Base-by-base conservation (phyloP, 2,113 vertebrate species). In the Sinosuthora webbiana region DNA sequence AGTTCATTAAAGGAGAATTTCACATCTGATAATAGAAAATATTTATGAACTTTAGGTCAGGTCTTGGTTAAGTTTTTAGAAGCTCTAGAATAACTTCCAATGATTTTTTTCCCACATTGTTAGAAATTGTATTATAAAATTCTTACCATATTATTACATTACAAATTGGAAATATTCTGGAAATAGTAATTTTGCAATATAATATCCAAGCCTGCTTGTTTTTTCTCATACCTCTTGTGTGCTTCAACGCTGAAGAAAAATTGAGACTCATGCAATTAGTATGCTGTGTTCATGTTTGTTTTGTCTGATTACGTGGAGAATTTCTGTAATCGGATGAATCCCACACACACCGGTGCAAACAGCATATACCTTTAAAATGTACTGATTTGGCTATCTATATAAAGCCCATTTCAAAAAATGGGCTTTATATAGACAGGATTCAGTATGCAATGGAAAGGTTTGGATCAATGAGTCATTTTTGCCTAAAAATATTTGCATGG, bases 141-240 rank as follows among this genome's bases (percentile, higher is more conserved):
- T 49, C 2, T 2, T 24, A 35, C 37, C 18, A 14, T 0, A 0
- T 70, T 83, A 30, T 41, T 84, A 30, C 15, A 21, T 21, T 82
- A 76, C 25, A 59, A 42, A 69, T 27, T 2, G 10, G 19, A 84
- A 92, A 68, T 73, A 45, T 39, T 82, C 47, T 73, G 16, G n/a
- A 92, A 83, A 64, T 28, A 55, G 18, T 53, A 50, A 45, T 21
- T 89, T 76, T 79, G n/a, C 45, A 85, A 39, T 62, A 28, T 15
- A 76, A 39, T 56, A 73, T 57, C n/a, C 53, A 84, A 64, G 65
- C 24, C 15, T 49, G 16, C 30, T 84, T 15, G 12, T 30, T 39
- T 83, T 88, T 74, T 65, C 50, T 84, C 13, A 11, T 87, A 35
- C 8, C 6, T 28, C 59, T 67, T 70, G 10, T 55, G 39, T 55